Conservation (phyloP, 2,797 vertebrate genomes). For the Catostomus latipinnis region DNA sequence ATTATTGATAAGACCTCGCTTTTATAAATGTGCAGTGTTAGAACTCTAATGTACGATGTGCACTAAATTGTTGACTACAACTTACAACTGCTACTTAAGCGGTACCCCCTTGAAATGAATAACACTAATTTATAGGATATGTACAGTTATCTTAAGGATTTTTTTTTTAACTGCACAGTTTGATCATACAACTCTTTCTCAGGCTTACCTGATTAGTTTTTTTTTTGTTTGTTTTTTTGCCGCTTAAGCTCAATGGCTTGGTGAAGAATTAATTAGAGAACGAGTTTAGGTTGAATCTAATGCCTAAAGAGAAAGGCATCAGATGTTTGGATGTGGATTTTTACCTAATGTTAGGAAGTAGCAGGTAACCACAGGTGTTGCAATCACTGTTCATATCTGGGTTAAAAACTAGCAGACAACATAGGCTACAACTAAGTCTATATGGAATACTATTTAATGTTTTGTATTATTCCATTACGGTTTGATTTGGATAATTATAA, state of each 20-base stretch:
- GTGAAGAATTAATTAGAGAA: neutral
- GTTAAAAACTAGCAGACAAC: neutral
- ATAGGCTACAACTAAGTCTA: no score
- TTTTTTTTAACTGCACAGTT: no score
- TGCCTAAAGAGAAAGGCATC: neutral
- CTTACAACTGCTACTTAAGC: neutral
- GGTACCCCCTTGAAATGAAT: neutral
- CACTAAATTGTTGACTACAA: neutral
- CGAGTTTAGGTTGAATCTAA: neutral
- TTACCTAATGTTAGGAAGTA: neutral
- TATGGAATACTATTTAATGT: neutral
- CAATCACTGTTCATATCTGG: neutral
- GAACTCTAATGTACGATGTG: neutral
- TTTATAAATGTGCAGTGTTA: neutral
- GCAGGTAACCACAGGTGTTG: neutral
- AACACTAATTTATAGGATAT: neutral
- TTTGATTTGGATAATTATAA: neutral
- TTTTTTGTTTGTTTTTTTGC: no score
- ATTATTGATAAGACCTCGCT: neutral
- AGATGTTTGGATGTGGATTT: neutral
- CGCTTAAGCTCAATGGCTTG: neutral
- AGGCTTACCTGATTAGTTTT: neutral
- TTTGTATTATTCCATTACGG: neutral
- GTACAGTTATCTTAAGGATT: no score
- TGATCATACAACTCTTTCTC: neutral